Evolutionary conservation across 2,888 invertebrate genomes (phyloP), one percentile per base, ranked within the genome.

Genomic region (Scaptomyza tumidula): DNA sequence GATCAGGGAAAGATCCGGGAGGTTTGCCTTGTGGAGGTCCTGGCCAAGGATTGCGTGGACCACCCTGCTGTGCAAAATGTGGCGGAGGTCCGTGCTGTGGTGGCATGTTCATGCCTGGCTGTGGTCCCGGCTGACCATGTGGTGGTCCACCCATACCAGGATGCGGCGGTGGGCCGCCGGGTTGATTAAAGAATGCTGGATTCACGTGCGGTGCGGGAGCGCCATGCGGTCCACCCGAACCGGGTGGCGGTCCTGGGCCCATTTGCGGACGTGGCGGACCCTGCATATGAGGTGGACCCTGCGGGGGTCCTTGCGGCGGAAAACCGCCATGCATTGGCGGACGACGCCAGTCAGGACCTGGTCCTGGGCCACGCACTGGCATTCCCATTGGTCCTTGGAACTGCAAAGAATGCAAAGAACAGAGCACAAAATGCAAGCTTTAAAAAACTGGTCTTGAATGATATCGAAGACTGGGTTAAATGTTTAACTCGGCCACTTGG

Each of bases 191-290:
- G 95, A 98, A 98, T 67, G 98, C 98, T 43, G 98, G 98, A 93
- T 98, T 98, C 78, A 98, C 98, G 92, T 98, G 98, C 50, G 98
- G 98, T 29, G 98, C 98, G 6, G 97, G 97, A 5, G 97, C 97
- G 44, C 93, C 93, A 80, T 93, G 93, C 9, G 93, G 93, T 16
- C 89, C 89, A 11, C 86, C 86, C 6, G 88, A 86, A 7, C 89
- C 88, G 4, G 88, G 90, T n/a, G 93, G 93, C 3, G 93, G 93
- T 0, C 93, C 93, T 39, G 92, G 93, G 33, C 91, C 91, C 90
- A 92, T 91, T 81, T 92, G 92, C 70, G 95, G 94, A 75, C 93
- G 93, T 43, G 93, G 94, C 57, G 94, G 94, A 41, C 94, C 94
- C 92, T 94, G 95, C 93, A 95, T 94, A 89, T 95, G 95, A 50